phyloP scores from a whole-genome alignment of 2,113 vertebrate genomes.

The Pelecanus crispus region DNA sequence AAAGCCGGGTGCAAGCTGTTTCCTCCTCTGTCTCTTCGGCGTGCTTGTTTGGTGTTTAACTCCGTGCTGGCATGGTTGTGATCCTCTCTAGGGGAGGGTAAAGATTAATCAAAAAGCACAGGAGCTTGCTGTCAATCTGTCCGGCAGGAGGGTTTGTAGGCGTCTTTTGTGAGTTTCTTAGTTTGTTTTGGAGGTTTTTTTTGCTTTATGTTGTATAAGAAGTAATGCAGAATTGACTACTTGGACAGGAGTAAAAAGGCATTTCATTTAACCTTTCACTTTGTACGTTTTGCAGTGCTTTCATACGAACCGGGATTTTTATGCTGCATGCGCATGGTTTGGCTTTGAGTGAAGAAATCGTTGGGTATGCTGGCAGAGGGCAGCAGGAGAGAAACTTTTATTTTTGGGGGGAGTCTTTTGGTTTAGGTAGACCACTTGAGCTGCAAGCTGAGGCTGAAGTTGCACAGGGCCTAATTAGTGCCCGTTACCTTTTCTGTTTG shows the following conservation, averaged over 20 bases:
- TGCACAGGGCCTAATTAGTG: slow-evolving; percentile 35
- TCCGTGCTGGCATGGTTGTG: background rate
- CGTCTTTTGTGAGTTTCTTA: background rate
- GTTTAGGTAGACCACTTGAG: background rate
- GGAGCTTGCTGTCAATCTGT: background rate
- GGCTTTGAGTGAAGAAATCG: background rate
- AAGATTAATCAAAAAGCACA: background rate
- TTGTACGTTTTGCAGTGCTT: background rate
- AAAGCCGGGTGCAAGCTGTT: background rate
- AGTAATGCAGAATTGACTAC: background rate
- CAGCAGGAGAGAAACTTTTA: background rate
- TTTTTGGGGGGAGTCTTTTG: background rate
- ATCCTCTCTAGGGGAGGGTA: background rate
- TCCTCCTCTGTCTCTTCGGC: background rate
- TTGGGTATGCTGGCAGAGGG: background rate
- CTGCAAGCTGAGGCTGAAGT: slow-evolving; percentile 4
- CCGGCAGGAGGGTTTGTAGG: background rate
- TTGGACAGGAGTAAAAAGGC: background rate
- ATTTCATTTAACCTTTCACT: background rate
- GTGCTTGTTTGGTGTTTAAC: background rate
- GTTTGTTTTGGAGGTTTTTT: background rate
- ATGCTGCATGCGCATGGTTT: background rate
- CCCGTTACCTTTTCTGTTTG: slow-evolving; percentile 1
- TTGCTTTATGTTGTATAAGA: background rate
- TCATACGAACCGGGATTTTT: rapidly evolving